Percentiles rank a stretch among this genome's conserved stretches.
phyloP scores from a whole-genome alignment of 2,113 vertebrate species.

The Cyrtonyx montezumae region DNA sequence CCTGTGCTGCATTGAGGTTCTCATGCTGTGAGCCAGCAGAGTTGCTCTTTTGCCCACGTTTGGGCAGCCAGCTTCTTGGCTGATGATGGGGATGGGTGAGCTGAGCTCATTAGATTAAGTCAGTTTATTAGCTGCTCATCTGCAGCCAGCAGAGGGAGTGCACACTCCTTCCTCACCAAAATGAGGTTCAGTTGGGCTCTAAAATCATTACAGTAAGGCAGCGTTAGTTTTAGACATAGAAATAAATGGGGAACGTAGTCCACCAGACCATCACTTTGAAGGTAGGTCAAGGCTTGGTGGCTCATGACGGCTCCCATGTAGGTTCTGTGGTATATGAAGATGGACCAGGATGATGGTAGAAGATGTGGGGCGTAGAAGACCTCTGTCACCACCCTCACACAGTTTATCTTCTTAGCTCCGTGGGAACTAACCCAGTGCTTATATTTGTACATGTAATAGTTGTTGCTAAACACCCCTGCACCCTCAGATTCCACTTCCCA shows the following conservation, averaged over 20 bases:
- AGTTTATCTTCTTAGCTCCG: not conserved
- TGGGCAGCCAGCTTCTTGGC: not conserved
- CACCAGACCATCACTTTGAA: not conserved
- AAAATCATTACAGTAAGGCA: not conserved
- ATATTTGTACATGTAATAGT: not conserved
- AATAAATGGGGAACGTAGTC: not conserved
- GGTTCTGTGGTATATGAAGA: not conserved
- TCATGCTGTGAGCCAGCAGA: not conserved
- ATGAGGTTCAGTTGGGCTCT: not conserved
- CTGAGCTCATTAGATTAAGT: not conserved
- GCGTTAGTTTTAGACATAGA: not conserved
- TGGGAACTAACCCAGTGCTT: not conserved
- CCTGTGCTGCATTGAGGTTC: not conserved
- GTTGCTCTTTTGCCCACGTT: not conserved
- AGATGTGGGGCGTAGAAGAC: not conserved
- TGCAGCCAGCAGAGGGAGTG: constrained; percentile 1
- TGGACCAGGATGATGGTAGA: not conserved
- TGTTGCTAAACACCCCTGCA: not conserved
- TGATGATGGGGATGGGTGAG: not conserved
- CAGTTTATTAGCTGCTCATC: not conserved
- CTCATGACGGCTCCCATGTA: not conserved
- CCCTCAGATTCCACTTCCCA: not conserved
- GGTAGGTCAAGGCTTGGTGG: not conserved
- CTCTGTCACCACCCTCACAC: not conserved
- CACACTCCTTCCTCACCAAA: not conserved